phyloP scores from a whole-genome alignment of 1,140 invertebrate genomes.

The Papilio xuthus region DNA sequence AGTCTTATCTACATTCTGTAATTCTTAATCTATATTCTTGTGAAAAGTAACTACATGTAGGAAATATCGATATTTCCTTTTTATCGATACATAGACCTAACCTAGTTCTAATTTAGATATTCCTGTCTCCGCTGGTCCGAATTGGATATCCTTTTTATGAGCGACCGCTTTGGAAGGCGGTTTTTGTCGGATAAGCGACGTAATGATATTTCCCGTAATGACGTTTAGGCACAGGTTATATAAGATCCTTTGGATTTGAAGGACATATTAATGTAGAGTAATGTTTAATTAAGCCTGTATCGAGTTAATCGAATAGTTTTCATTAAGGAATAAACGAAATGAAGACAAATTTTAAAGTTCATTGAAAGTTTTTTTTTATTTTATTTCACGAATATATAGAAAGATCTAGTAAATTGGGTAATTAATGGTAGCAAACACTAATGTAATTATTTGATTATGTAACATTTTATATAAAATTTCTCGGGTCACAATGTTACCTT shows the following conservation, averaged over 20 bases:
- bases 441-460: no score
- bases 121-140: constrained; percentile 48
- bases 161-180: constrained; percentile 50
- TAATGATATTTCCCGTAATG: constrained; percentile 47
- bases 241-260: neutral
- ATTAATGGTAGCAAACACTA: no score
- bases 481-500: no score
- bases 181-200: constrained; percentile 46
- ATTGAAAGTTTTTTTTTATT: no score
- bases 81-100: constrained; percentile 15
- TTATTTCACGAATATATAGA: no score
- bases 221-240: constrained; percentile 10
- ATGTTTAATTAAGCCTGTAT: neutral
- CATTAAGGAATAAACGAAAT: no score
- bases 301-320: neutral
- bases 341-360: no score
- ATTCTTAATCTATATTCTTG: neutral
- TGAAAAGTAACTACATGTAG: neutral
- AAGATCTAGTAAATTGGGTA: no score
- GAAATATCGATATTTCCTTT: neutral
- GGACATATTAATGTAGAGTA: neutral
- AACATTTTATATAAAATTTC: no score
- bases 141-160: constrained; percentile 65
- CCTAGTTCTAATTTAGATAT: constrained; percentile 47
- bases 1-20: no score